These are phyloP conservation scores for Noctuana brunneofusca DNA, from an alignment of 2,888 invertebrate species.

Conservation along the genomic window DNA sequence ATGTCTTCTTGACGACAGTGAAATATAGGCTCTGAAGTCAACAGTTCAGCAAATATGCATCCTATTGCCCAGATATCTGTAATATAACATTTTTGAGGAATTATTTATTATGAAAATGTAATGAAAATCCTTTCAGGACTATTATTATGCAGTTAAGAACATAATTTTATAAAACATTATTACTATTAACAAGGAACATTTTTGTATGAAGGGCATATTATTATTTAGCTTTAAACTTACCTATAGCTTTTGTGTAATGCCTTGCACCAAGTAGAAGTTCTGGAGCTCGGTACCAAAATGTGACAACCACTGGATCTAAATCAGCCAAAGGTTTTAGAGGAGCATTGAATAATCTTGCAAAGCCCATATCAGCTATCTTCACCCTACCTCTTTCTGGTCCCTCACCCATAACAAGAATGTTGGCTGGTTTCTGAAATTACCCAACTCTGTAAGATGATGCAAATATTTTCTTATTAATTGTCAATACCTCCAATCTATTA, in stretches of 20 bases:
- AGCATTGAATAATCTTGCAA: conserved; percentile 98
- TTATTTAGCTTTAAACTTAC: conserved; percentile 65
- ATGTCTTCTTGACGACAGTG: conserved; percentile 99
- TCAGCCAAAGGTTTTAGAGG: conserved; percentile 98
- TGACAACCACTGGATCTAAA: conserved; percentile 99
- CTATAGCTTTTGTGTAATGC: conserved; percentile 99
- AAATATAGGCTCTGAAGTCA: conserved; percentile 99
- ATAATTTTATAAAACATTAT: too few species aligned
- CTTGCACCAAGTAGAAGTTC: conserved; percentile 96
- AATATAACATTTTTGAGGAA: too few species aligned
- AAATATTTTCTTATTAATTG: conserved; percentile 35
- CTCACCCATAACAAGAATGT: conserved; percentile 99
- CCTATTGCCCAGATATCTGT: conserved; percentile 99
- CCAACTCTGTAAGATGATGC: conserved; percentile 9
- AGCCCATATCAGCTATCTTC: conserved; percentile 99
- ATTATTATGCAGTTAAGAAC: too few species aligned
- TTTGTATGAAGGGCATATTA: too few species aligned
- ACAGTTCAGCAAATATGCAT: conserved; percentile 99
- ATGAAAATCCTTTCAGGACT: too few species aligned
- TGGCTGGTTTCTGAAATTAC: conserved; percentile 93
- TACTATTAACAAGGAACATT: too few species aligned
- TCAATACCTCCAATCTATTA: neutral
- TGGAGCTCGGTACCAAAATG: conserved; percentile 99
- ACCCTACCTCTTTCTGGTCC: conserved; percentile 97
- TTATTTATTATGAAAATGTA: neutral